phyloP scores from a whole-genome alignment of 2,888 invertebrate species.

The Uloborus plumipes region DNA sequence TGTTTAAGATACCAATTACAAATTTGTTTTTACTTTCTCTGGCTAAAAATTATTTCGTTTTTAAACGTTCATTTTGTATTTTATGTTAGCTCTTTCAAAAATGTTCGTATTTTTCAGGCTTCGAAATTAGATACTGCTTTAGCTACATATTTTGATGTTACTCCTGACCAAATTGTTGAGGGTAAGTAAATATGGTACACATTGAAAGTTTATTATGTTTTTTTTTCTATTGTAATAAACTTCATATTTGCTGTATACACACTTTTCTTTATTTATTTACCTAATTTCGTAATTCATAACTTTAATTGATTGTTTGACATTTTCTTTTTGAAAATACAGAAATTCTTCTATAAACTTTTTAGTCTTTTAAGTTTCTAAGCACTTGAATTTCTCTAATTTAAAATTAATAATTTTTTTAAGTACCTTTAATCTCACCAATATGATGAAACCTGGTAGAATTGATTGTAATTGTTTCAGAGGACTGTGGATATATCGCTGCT shows the following conservation, averaged over 20 bases:
- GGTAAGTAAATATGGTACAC: slow-evolving; percentile 17
- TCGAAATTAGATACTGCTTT: slow-evolving; percentile 83
- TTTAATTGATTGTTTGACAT: too few relatives aligned
- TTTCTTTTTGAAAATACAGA: background rate
- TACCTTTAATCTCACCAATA: too few relatives aligned
- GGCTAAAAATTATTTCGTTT: background rate
- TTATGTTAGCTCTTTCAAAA: too few relatives aligned
- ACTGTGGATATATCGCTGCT: too few relatives aligned
- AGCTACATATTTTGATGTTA: slow-evolving; percentile 79
- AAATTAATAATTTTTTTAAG: background rate
- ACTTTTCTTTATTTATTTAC: too few relatives aligned
- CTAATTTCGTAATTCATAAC: too few relatives aligned
- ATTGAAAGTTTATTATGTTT: background rate
- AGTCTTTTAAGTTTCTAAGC: background rate
- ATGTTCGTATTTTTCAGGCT: slow-evolving; percentile 69
- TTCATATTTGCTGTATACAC: too few relatives aligned
- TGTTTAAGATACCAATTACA: background rate
- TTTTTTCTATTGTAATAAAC: too few relatives aligned
- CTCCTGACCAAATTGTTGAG: slow-evolving; percentile 67
- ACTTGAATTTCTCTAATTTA: background rate
- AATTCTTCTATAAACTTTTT: background rate
- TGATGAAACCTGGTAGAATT: too few relatives aligned
- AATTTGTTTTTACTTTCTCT: background rate
- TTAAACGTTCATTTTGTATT: background rate
- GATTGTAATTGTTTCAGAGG: too few relatives aligned